Base-by-base conservation (phyloP, 2,888 invertebrate genomes). In the Amblyjoppa fuscipennis region DNA sequence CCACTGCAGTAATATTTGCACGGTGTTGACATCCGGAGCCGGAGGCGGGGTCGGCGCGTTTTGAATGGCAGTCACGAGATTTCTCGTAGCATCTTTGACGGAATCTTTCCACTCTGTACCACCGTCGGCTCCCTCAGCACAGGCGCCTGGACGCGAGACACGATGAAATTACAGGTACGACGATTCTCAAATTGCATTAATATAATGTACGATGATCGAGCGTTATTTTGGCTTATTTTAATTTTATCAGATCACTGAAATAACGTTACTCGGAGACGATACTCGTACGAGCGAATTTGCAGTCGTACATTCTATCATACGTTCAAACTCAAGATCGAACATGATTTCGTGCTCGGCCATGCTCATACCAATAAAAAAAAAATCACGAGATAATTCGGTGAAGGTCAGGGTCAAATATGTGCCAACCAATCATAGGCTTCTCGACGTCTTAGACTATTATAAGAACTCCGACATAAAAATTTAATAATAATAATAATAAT, bases 1-100 rank as follows among this genome's bases (percentile, higher is more conserved):
- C 97, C 97, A 97, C 79, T 96, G 95, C 81, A 96, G 93, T 87
- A 97, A 95, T 85, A 96, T 95, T 93, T 96, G 96, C 88, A 95
- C 95, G 74, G 96, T 96, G 90, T 95, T 95, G 91, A 96, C 95
- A 93, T 97, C 97, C 0, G 96, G 97, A 9, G 96, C 94, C 25
- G 96, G 96, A 5, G 96, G 96, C 70, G 96, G 96, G 68, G 95
- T 95, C 51, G 96, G 95, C 31, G 96, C 95, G 90, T 95, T 96
- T 94, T 96, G 96, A 84, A 97, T 95, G 2, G 96, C 96, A 28
- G 95, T 95, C 68, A 96, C 95, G 77, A 97, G 95, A 93, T 95
- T 96, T 93, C 95, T 96, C 0, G 96, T 96, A 85, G 96, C 95
- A 89, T 96, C 96, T 74, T 91, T 92, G 4, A 93, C 90, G 3